Conservation (phyloP, 2,888 invertebrate genomes). For the Ophion ellenae region DNA sequence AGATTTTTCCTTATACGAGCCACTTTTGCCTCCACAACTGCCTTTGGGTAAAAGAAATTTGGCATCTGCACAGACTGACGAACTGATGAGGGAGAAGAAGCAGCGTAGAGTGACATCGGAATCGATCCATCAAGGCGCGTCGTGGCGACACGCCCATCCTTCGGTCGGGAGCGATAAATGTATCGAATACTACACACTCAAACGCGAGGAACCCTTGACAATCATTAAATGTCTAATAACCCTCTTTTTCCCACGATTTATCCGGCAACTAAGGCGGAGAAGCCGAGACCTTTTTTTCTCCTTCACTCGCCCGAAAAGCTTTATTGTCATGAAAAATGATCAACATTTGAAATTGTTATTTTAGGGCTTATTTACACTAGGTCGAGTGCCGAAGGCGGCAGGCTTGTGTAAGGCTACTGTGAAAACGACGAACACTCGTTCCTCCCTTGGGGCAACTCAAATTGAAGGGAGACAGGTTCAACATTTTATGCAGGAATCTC, state of each 20-base stretch:
- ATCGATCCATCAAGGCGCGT: constrained; percentile 80
- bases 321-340: background rate
- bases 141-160: constrained; percentile 68
- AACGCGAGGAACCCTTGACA: background rate
- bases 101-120: constrained; percentile 67
- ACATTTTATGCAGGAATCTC: too few species aligned
- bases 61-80: constrained; percentile 12
- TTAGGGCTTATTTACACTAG: too few species aligned
- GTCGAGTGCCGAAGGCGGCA: too few species aligned
- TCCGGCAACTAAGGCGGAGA: background rate
- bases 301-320: background rate
- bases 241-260: background rate
- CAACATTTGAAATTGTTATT: background rate
- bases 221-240: constrained; percentile 21
- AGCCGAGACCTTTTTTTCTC: background rate
- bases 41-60: constrained; percentile 22
- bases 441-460: too few species aligned
- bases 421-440: too few species aligned
- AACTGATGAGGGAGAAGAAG: constrained; percentile 62
- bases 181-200: constrained; percentile 55
- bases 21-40: constrained; percentile 25
- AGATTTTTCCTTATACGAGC: constrained; percentile 18
- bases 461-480: too few species aligned
- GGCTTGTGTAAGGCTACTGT: too few species aligned
- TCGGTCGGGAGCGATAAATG: constrained; percentile 66